Percentiles rank a stretch among this genome's conserved stretches.
Conservation (phyloP, 2,113 vertebrate genomes). For the Chlorodrepanis virens region DNA sequence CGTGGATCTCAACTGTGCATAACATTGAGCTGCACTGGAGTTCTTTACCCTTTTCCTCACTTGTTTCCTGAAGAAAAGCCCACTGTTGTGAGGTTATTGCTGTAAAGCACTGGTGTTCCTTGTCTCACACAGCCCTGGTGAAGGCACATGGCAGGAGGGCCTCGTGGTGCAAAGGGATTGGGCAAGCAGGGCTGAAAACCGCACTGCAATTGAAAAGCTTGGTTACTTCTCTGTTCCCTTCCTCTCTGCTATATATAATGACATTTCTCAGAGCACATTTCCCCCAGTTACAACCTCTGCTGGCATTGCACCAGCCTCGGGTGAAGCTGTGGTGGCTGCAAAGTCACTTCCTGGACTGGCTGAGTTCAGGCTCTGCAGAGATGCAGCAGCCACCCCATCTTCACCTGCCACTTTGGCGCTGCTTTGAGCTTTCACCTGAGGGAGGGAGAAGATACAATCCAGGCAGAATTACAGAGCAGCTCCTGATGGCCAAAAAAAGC, state of each 20-base stretch:
- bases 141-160: neutral
- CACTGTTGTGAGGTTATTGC: neutral
- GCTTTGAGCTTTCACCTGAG: neutral
- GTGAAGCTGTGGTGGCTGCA: neutral
- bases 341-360: neutral
- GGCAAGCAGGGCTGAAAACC: neutral
- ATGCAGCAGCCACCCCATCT: neutral
- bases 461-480: fast-evolving
- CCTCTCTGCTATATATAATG: neutral
- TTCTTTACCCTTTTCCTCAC: neutral
- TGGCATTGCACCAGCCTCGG: fast-evolving
- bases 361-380: neutral
- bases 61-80: neutral
- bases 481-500: neutral
- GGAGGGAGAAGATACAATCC: neutral
- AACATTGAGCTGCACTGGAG: neutral
- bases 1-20: fast-evolving
- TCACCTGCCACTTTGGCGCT: fast-evolving
- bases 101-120: neutral
- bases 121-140: neutral
- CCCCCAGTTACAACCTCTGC: neutral
- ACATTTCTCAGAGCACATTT: neutral
- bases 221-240: neutral
- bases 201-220: fast-evolving
- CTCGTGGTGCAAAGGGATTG: fast-evolving